phyloP scores from a whole-genome alignment of 64 coral and sea anemone genomes.

The Orbicella faveolata region DNA sequence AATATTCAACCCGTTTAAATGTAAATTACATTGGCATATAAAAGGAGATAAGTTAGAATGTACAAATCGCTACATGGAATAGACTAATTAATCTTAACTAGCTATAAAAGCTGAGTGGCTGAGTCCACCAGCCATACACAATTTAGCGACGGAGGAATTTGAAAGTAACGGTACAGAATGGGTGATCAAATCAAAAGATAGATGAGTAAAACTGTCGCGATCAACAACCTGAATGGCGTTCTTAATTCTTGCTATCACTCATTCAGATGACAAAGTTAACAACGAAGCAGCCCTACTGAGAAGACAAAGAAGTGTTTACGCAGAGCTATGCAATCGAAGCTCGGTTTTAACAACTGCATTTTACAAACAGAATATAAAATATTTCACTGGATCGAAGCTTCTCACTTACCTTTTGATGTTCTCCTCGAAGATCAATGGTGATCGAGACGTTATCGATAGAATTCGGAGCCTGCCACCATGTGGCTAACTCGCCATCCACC shows the following conservation, averaged over 20 bases:
- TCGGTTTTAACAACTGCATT: not conserved
- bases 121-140: not conserved
- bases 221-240: no score
- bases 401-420: conserved; percentile 58
- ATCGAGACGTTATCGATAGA: conserved; percentile 60
- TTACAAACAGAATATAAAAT: not conserved
- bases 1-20: no score
- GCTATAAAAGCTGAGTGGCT: not conserved
- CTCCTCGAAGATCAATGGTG: conserved; percentile 75
- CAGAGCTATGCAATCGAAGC: not conserved
- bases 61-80: not conserved
- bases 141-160: conserved; percentile 7
- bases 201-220: not conserved
- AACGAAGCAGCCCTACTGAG: not conserved
- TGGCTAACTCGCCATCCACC: conserved; percentile 53
- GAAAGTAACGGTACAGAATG: not conserved
- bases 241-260: not conserved
- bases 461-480: conserved; percentile 83
- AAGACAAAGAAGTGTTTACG: not conserved
- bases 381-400: not conserved
- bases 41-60: not conserved
- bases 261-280: not conserved
- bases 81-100: not conserved
- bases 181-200: not conserved
- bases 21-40: no score